Base-by-base conservation (phyloP, 2,113 vertebrate genomes). In the Pontoporia blainvillei region DNA sequence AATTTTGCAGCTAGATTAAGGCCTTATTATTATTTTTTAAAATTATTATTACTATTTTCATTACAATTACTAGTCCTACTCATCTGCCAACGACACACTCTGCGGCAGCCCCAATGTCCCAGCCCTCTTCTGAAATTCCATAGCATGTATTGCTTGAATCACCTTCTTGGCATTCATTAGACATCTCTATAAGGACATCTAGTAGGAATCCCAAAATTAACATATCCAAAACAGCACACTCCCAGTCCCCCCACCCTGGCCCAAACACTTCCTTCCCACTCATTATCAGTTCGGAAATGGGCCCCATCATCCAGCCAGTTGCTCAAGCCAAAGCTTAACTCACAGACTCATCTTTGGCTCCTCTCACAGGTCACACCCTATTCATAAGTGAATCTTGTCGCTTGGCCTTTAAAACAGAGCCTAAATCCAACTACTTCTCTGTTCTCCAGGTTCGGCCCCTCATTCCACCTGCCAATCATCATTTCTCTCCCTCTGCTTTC, bases 261-360 rank as follows among this genome's bases (percentile, higher is more conserved):
- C 57, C 10, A 86, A 8, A 0, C 8, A 27, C 10, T 72, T 39
- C 13, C n/a, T 84, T 86, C 69, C 12, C 5, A 29, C 3, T 57
- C 59, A 85, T 69, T 1, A 27, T 3, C 21, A 59, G 2, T 6
- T 93, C 13, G 72, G 6, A 59, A 46, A 76, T 31, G 9, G 59
- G 15, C 14, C 49, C 20, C 4, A 13, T 44, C 3, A 27, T 44
- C 10, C 0, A 27, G 1, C 1, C 34, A 15, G 13, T 0, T 59
- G 15, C 18, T 85, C 69, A 75, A 46, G 72, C 2, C 12, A 11
- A 31, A 61, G 87, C 6, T 73, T 10, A 31, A 75, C 18, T 52
- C 49, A 52, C 49, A 8, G 39, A 11, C 11, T 79, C n/a, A 72
- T 29, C 29, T 71, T 72, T 82, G 39, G 25, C 15, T 89, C 25